Conservation (phyloP, 1,140 invertebrate genomes). For the Brachionus asplanchnoidis region DNA sequence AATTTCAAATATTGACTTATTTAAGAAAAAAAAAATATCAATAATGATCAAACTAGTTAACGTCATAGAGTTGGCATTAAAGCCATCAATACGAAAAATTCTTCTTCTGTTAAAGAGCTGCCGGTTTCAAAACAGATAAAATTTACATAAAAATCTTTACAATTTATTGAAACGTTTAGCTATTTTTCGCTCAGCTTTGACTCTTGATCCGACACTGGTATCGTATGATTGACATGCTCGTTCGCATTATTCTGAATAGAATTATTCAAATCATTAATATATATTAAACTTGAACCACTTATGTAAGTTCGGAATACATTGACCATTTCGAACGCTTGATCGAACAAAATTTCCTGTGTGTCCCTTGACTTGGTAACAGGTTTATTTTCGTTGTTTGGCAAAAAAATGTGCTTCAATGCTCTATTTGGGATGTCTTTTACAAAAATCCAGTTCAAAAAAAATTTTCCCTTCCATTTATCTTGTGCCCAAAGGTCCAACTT, state of each 20-base stretch:
- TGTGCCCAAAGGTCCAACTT: conserved; percentile 62
- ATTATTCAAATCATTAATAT: conserved; percentile 67
- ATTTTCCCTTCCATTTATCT: conserved; percentile 67
- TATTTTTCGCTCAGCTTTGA: neutral
- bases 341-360: conserved; percentile 89
- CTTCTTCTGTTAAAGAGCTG: neutral
- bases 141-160: neutral
- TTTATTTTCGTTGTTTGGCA: conserved; percentile 98
- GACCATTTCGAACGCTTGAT: conserved; percentile 75
- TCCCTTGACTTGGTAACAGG: conserved; percentile 94
- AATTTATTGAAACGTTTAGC: neutral
- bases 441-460: conserved; percentile 95
- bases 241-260: neutral
- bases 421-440: conserved; percentile 85
- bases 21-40: neutral
- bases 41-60: neutral
- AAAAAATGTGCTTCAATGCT: conserved; percentile 78
- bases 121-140: neutral
- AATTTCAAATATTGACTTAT: neutral
- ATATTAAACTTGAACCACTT: conserved; percentile 85
- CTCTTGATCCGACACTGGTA: neutral
- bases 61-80: neutral
- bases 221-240: neutral
- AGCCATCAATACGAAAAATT: neutral
- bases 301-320: conserved; percentile 79